Base-by-base conservation (phyloP, 2,797 vertebrate genomes). In the Limosa lapponica region DNA sequence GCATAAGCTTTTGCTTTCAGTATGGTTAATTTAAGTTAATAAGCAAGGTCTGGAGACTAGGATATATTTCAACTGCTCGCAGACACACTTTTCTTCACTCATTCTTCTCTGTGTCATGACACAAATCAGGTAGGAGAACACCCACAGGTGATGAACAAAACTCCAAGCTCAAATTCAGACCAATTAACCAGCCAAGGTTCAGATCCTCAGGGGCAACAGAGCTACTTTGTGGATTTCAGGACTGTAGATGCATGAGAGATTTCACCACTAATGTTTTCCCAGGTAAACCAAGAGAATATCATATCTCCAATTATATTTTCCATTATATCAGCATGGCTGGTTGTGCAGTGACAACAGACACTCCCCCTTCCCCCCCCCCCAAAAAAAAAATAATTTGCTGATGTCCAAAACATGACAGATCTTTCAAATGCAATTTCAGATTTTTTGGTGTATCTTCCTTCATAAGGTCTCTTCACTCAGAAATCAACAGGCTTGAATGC, bases 1-100 rank as follows among this genome's bases (percentile, higher is more conserved):
- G 57, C 55, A 49, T 39, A 80, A 84, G 39, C 8, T 93, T 96
- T 88, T 61, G 32, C 49, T 90, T 94, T 95, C 71, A 71, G 7
- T 72, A 78, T 8, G 13, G 27, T 61, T 90, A 82, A 66, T 89
- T 62, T 67, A 88, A 89, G 36, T 67, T 85, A 89, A 82, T 34
- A 72, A n/a, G 41, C 27, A 89, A 55, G 48, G 27, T 79, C 46
- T 49, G 13, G 18, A 92, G 28, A 24, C 64, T 57, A 37, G 24
- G 34, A 24, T 62, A 51, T n/a, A 34, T 62, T 94, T 57, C 67
- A 41, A 58, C 32, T 59, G 13, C 28, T 65, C 55, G 51, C 8
- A 73, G 52, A 39, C 0, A 4, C 15, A 39, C 4, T 79, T 65
- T 72, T 81, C 65, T 89, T 86, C 32, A 6, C 39, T 88, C 10